phyloP scores from a whole-genome alignment of 2,113 vertebrate genomes.

The Regulus satrapa region DNA sequence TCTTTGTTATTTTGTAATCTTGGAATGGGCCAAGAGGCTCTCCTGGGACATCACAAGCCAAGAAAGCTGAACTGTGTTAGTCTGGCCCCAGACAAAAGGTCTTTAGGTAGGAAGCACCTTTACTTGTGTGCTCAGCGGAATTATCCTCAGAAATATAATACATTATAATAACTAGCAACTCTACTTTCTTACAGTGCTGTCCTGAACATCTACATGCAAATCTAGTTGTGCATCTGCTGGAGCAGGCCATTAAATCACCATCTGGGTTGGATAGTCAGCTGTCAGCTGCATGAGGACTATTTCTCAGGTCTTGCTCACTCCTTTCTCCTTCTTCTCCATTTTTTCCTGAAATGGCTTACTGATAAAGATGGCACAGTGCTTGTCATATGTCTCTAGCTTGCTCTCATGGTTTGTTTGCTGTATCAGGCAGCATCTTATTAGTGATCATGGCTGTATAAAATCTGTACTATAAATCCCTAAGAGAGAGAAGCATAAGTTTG shows the following conservation, averaged over 20 bases:
- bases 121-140: not conserved
- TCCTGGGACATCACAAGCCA: not conserved
- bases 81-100: not conserved
- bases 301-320: not conserved
- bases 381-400: not conserved
- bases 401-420: not conserved
- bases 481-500: not conserved
- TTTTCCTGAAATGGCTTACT: not conserved
- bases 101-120: not conserved
- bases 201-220: not conserved
- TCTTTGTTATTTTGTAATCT: not conserved
- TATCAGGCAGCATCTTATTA: not conserved
- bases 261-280: not conserved
- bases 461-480: not conserved
- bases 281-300: not conserved
- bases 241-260: not conserved
- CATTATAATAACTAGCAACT: not conserved
- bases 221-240: not conserved
- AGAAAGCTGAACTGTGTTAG: not conserved
- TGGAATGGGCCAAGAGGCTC: not conserved
- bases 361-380: not conserved
- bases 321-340: not conserved
- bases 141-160: not conserved
- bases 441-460: not conserved
- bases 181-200: not conserved